Conservation (phyloP, 2,113 vertebrate species). For the Catagonus wagneri region DNA sequence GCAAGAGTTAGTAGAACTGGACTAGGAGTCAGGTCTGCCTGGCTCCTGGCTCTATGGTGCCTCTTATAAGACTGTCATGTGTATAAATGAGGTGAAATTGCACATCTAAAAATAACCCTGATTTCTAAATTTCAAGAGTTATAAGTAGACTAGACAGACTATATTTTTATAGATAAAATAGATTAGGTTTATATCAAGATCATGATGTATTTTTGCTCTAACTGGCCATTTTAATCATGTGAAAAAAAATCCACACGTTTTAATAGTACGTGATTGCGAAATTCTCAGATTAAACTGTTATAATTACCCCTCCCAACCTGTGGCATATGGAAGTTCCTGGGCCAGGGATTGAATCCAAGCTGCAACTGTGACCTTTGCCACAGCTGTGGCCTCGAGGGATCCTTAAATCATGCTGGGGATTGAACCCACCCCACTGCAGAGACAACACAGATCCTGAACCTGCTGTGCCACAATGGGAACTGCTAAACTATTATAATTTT, state of each 20-base stretch:
- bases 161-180: not conserved
- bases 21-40: not conserved
- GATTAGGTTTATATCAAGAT: no score
- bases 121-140: not conserved
- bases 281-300: not conserved
- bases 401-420: no score
- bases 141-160: not conserved
- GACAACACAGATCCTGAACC: no score
- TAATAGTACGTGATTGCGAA: not conserved
- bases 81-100: not conserved
- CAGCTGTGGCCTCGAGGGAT: no score
- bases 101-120: not conserved
- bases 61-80: not conserved
- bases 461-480: no score
- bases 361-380: no score
- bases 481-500: not conserved
- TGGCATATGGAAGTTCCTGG: no score
- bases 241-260: constrained; percentile 21
- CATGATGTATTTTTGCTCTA: not conserved
- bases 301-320: not conserved
- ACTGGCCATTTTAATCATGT: not conserved
- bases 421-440: no score
- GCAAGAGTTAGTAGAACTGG: not conserved
- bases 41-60: not conserved
- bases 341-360: no score